phyloP scores from a whole-genome alignment of 1,140 invertebrate species.

The Saccostrea cuccullata region DNA sequence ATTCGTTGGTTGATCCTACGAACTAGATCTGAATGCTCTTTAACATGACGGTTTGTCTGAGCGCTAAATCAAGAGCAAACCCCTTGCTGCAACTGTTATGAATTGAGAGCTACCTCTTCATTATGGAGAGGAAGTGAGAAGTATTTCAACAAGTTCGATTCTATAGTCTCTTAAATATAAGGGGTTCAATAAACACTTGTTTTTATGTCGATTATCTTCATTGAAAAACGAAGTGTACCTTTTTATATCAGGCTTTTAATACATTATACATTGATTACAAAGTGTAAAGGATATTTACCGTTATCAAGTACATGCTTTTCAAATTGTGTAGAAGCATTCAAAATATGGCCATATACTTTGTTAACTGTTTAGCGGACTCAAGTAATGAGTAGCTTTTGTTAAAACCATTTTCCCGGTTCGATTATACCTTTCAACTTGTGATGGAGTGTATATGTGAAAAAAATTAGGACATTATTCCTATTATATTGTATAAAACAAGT shows the following conservation, averaged over 20 bases:
- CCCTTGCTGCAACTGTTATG: not conserved
- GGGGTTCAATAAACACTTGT: conserved; percentile 20
- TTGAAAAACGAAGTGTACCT: conserved; percentile 26
- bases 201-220: conserved; percentile 22
- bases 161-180: conserved; percentile 27
- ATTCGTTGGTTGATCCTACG: not conserved
- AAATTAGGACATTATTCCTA: no score
- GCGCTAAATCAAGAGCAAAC: not conserved
- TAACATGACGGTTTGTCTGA: not conserved
- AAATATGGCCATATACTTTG: not conserved
- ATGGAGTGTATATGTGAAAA: no score
- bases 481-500: no score
- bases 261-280: conserved; percentile 33
- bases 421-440: no score
- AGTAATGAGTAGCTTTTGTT: not conserved
- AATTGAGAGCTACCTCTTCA: conserved; percentile 11
- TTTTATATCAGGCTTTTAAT: conserved; percentile 9
- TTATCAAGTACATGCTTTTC: not conserved
- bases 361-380: not conserved
- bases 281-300: conserved; percentile 12
- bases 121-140: conserved; percentile 28
- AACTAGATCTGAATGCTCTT: not conserved
- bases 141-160: conserved; percentile 18
- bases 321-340: not conserved
- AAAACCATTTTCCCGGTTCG: not conserved